Percentiles rank a stretch among this genome's conserved stretches.
These are phyloP conservation scores for Hemithea aestivaria DNA, from an alignment of 2,888 invertebrate genomes.

Conservation along the genomic window DNA sequence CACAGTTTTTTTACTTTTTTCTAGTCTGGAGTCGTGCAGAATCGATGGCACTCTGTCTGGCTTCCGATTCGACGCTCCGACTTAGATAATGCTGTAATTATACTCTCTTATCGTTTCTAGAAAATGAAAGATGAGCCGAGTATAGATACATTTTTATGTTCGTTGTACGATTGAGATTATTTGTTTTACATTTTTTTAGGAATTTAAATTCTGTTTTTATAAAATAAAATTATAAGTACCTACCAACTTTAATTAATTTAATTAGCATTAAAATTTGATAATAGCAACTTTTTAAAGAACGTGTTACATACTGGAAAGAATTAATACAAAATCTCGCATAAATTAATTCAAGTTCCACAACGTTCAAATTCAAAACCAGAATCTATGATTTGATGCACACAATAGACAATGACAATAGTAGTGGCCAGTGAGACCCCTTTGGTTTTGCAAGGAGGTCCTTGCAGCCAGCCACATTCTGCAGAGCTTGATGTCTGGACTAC, in stretches of 20 bases:
- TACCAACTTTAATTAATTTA: too few relatives aligned
- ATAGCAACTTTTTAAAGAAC: neutral
- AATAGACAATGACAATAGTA: constrained; percentile 28
- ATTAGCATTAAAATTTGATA: too few relatives aligned
- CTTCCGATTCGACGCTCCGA: constrained; percentile 26
- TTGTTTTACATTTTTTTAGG: neutral
- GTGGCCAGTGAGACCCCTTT: constrained; percentile 22
- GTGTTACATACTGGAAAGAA: neutral
- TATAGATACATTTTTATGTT: constrained; percentile 4
- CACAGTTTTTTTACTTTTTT: constrained; percentile 72
- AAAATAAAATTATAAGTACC: too few relatives aligned
- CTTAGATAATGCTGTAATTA: constrained; percentile 15
- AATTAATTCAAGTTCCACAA: constrained; percentile 17
- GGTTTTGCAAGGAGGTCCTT: constrained; percentile 24
- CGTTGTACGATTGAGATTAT: neutral
- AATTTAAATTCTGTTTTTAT: too few relatives aligned
- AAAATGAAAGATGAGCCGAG: constrained; percentile 13
- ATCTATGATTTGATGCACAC: constrained; percentile 27
- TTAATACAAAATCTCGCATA: constrained; percentile 1
- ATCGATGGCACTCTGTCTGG: constrained; percentile 49
- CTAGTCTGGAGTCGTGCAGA: constrained; percentile 65
- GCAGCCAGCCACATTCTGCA: constrained; percentile 26
- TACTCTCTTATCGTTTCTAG: constrained; percentile 16
- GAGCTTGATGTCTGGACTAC: constrained; percentile 10
- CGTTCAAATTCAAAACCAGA: constrained; percentile 14